A percentile compares a stretch with the other conserved stretches of the same genome.
Conservation (phyloP, 1,140 invertebrate genomes). For the Drosophila murphyi region DNA sequence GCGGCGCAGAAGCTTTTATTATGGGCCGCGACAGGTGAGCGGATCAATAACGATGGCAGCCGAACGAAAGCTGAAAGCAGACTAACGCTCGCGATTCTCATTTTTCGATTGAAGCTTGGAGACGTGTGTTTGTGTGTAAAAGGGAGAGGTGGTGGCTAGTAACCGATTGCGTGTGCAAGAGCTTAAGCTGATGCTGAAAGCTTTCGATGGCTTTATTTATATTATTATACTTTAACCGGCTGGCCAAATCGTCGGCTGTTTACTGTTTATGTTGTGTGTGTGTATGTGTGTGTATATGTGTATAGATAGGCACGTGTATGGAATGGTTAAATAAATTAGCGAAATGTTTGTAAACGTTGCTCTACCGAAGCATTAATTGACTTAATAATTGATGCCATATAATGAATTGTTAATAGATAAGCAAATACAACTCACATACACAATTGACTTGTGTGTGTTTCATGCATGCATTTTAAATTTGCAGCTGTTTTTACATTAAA, state of each 20-base stretch:
- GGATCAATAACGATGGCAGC: conserved; percentile 27
- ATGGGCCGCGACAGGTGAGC: neutral
- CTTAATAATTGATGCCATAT: conserved; percentile 1
- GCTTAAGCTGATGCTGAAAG: conserved; percentile 21
- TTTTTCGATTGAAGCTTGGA: conserved; percentile 29
- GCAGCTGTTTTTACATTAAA: neutral
- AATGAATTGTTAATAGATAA: conserved; percentile 21
- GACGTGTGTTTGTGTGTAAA: neutral
- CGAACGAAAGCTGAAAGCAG: conserved; percentile 63
- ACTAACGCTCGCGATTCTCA: conserved; percentile 63
- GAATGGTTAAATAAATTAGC: conserved; percentile 24
- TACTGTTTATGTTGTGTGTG: conserved; percentile 3
- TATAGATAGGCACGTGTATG: conserved; percentile 16
- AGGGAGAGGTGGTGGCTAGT: no score
- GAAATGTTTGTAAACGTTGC: conserved; percentile 14
- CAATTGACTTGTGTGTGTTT: neutral
- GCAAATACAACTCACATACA: neutral
- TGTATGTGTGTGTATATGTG: neutral
- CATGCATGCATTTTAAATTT: neutral
- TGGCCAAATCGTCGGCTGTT: conserved; percentile 18
- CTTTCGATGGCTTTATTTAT: conserved; percentile 10
- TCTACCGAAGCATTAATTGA: neutral
- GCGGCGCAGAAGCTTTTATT: conserved; percentile 4
- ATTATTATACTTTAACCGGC: conserved; percentile 15
- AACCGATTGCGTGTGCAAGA: neutral